A percentile compares a stretch with the other conserved stretches of the same genome.
These are phyloP conservation scores for Desmophyllum pertusum DNA, from an alignment of 92 coral and sea anemone species.

Conservation along the genomic window DNA sequence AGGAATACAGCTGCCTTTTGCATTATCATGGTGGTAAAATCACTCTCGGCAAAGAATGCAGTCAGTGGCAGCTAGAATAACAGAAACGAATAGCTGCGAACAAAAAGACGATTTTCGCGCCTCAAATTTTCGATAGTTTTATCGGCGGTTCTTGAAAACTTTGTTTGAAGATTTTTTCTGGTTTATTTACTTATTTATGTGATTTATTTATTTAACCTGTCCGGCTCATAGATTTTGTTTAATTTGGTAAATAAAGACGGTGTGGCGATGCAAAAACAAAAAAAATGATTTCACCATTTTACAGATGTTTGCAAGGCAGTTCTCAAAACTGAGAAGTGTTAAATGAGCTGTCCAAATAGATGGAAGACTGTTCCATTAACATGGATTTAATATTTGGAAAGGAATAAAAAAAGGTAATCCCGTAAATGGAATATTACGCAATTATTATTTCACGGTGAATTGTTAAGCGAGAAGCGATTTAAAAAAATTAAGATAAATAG, in stretches of 20 bases:
- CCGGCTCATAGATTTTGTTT: background rate
- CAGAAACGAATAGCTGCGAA: background rate
- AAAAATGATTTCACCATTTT: background rate
- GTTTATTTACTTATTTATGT: background rate
- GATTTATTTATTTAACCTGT: background rate
- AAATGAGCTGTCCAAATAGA: background rate
- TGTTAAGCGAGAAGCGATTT: too few relatives aligned
- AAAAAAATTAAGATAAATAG: too few relatives aligned
- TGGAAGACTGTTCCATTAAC: background rate
- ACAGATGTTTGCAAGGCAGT: background rate
- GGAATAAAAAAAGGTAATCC: background rate
- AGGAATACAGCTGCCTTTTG: background rate
- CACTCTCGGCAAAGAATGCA: background rate
- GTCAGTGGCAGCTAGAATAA: background rate
- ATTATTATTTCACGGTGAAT: background rate
- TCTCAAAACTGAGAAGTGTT: background rate
- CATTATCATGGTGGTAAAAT: background rate
- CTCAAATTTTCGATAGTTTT: too few relatives aligned
- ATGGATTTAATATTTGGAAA: background rate
- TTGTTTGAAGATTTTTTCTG: background rate
- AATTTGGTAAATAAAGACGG: background rate
- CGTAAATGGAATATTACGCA: background rate
- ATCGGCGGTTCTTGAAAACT: background rate
- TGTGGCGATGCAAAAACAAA: background rate
- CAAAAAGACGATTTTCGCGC: background rate